Conservation (phyloP, 1,140 invertebrate genomes). For the Drosophila pandora region DNA sequence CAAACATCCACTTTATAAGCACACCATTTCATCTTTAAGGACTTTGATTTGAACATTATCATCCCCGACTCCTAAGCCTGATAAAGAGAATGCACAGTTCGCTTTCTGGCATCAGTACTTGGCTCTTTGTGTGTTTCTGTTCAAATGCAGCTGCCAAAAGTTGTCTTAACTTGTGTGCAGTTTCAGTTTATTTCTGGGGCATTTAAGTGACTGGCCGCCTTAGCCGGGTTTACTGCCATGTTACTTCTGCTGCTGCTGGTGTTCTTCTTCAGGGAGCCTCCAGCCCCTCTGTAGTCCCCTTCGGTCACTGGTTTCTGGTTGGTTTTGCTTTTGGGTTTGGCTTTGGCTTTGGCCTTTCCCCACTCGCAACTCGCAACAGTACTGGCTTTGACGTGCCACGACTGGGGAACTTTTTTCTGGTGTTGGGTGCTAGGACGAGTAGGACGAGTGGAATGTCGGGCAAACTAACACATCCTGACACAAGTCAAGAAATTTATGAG, state of each 20-base stretch:
- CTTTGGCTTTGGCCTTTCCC: neutral
- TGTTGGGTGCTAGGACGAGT: conserved; percentile 54
- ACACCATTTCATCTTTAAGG: neutral
- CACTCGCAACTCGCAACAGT: neutral
- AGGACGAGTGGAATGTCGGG: conserved; percentile 67
- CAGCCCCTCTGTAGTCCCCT: conserved; percentile 10
- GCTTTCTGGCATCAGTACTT: conserved; percentile 9
- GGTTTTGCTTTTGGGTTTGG: neutral
- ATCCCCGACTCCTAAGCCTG: conserved; percentile 6
- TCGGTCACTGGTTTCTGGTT: conserved; percentile 27
- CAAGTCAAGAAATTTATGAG: conserved; percentile 82
- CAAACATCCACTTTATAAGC: neutral
- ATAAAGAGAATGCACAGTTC: conserved; percentile 38
- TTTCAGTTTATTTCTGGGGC: conserved; percentile 76
- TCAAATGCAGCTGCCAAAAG: conserved; percentile 69
- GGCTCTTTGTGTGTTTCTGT: conserved; percentile 32
- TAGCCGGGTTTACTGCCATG: conserved; percentile 40
- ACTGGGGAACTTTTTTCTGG: conserved; percentile 50
- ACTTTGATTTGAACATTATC: neutral
- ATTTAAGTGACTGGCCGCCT: conserved; percentile 73
- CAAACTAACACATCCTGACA: conserved; percentile 75
- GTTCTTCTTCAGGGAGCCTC: conserved; percentile 2
- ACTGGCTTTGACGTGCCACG: conserved; percentile 58
- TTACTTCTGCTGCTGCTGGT: conserved; percentile 13
- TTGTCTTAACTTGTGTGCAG: conserved; percentile 67